phyloP scores from a whole-genome alignment of 2,888 invertebrate species.

The Elaeidobius kamerunicus region DNA sequence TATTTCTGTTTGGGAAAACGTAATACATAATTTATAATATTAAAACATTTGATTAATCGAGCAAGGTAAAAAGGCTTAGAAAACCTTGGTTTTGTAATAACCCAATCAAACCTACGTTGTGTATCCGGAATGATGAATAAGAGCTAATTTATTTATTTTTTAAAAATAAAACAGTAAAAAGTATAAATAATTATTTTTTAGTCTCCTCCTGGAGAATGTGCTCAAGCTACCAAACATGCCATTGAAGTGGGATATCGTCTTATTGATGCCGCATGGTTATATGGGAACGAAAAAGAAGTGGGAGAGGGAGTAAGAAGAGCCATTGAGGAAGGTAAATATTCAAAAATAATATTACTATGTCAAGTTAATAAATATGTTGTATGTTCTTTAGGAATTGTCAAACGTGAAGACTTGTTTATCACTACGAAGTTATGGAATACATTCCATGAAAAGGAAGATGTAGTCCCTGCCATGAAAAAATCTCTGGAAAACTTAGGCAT shows the following conservation, averaged over 20 bases:
- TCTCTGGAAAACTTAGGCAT: conserved; percentile 53
- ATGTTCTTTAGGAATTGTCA: conserved; percentile 48
- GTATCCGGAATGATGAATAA: not conserved
- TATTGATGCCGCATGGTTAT: conserved; percentile 72
- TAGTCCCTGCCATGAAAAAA: conserved; percentile 44
- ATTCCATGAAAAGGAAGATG: conserved; percentile 48
- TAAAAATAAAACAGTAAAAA: not conserved
- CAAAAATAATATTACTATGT: conserved; percentile 58
- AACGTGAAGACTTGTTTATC: conserved; percentile 68
- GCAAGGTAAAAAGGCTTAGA: too few relatives aligned
- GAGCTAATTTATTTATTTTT: not conserved
- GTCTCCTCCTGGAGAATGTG: conserved; percentile 56
- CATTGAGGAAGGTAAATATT: conserved; percentile 30
- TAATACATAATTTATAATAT: too few relatives aligned
- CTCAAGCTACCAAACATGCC: conserved; percentile 68
- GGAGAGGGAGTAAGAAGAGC: conserved; percentile 55
- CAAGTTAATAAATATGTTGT: not conserved
- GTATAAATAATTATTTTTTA: conserved; percentile 16
- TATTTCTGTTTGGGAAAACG: too few relatives aligned
- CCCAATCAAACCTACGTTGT: too few relatives aligned
- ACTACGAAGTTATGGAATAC: conserved; percentile 85
- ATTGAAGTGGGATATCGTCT: conserved; percentile 77
- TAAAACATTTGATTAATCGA: not conserved
- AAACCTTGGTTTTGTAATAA: too few relatives aligned
- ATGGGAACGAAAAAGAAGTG: conserved; percentile 74